Evolutionary conservation across 2,888 invertebrate species (phyloP).

Genomic region (Megamerina dolium): DNA sequence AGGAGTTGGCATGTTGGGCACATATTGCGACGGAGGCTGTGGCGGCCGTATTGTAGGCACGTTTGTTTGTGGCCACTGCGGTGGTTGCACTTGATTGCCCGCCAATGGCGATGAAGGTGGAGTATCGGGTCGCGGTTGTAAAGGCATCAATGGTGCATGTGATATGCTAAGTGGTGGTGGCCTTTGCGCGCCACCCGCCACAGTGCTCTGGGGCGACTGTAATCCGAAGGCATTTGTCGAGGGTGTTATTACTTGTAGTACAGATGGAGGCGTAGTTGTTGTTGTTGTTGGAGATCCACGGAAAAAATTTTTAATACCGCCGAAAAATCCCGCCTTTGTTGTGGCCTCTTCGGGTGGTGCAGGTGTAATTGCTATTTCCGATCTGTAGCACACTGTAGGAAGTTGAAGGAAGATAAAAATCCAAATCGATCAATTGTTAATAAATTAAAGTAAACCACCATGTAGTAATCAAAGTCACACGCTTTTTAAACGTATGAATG

Average conservation of each 20-base stretch:
- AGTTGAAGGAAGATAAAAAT: neutral
- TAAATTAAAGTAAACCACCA: neutral
- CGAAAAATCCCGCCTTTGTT: slow-evolving; percentile 40
- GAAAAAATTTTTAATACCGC: slow-evolving; percentile 41
- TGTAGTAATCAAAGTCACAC: neutral
- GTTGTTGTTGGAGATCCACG: slow-evolving; percentile 26
- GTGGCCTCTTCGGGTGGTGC: slow-evolving; percentile 34
- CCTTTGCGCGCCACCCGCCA: slow-evolving; percentile 19
- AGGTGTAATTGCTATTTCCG: slow-evolving; percentile 38
- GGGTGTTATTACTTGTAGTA: slow-evolving; percentile 16
- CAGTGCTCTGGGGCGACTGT: neutral
- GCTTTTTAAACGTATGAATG: neutral
- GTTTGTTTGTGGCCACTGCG: slow-evolving; percentile 29
- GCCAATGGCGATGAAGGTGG: slow-evolving; percentile 37
- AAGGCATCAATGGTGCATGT: slow-evolving; percentile 37
- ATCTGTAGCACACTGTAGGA: slow-evolving; percentile 31
- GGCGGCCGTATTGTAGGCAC: slow-evolving; percentile 3
- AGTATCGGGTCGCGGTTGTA: slow-evolving; percentile 43
- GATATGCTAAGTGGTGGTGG: slow-evolving; percentile 37
- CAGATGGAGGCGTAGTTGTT: slow-evolving; percentile 23
- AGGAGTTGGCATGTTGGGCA: slow-evolving; percentile 3
- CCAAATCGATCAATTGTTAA: too few relatives aligned
- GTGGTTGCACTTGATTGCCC: slow-evolving; percentile 23
- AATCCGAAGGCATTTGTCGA: slow-evolving; percentile 6
- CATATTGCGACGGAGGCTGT: slow-evolving; percentile 4